Evolutionary conservation across 2,888 invertebrate species (phyloP), one percentile per base, ranked within the genome.

Genomic region (Chymomyza caudatula): DNA sequence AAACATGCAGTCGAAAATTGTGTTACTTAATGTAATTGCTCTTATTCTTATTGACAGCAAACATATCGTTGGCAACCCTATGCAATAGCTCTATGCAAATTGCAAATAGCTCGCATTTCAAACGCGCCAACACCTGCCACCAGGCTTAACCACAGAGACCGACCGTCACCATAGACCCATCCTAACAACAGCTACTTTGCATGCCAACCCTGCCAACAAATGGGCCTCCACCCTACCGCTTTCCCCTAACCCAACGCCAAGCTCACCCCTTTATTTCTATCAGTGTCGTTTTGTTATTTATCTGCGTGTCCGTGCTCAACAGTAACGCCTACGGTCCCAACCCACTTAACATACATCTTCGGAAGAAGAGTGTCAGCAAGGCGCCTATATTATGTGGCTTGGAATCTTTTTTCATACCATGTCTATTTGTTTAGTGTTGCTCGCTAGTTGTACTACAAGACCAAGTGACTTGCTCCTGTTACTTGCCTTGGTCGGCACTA

Each of bases 281-380:
- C 80, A 76, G 78, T 73, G 78, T 78, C 75, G 84, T 73, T 81
- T 78, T 78, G 78, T 80, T 80, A 83, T 83, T 80, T 80, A 77
- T 78, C 84, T 76, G 84, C 78, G 77, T 77, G 73, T 64, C 44
- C 60, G 64, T 42, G 19, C 37, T 42, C 19, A 15, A 52, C 51
- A 29, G 51, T 53, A 58, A 64, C 74, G 78, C 78, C 29, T 37
- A 2, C 29, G 29, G 1, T 13, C 29, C 29, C 29, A 37, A 37
- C 11, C 29, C 84, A 83, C 81, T 83, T 80, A 84, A 74, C 78
- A 78, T 81, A 77, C 71, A 73, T 69, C 56, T 61, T 51, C 52
- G n/a, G 17, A n/a, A 8, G 22, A 53, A 15, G 69, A 49, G 57
- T 59, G 47, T 23, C 23, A 59, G 19, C 37, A 61, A 51, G 2